phyloP scores from a whole-genome alignment of 1,140 invertebrate genomes.

The Drosophila pachea region DNA sequence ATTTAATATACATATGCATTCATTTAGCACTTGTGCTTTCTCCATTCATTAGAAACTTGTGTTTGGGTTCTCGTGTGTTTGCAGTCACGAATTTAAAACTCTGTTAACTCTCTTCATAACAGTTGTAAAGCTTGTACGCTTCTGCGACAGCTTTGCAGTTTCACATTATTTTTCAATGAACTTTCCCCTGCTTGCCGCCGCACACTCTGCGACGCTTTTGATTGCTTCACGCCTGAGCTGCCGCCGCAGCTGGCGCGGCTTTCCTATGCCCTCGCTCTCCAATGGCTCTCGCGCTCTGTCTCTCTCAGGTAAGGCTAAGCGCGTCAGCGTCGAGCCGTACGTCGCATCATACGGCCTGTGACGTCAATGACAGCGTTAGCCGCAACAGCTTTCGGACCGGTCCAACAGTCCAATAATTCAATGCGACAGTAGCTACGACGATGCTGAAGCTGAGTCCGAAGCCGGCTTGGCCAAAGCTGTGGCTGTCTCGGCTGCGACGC shows the following conservation, averaged over 20 bases:
- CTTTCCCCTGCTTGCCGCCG: constrained; percentile 1
- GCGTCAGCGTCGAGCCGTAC: constrained; percentile 32
- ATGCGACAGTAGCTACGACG: constrained; percentile 26
- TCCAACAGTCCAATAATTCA: constrained; percentile 54
- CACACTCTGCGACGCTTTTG: neutral
- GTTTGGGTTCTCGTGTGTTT: neutral
- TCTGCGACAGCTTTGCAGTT: constrained; percentile 6
- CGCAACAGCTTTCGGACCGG: constrained; percentile 57
- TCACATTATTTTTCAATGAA: constrained; percentile 11
- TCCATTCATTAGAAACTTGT: constrained; percentile 6
- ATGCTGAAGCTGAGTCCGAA: constrained; percentile 9
- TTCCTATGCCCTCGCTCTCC: constrained; percentile 1
- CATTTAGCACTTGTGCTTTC: neutral
- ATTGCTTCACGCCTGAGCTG: constrained; percentile 26
- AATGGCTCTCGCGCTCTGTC: neutral
- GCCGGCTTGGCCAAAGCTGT: constrained; percentile 26
- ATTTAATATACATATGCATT: neutral
- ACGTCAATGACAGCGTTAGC: constrained; percentile 55
- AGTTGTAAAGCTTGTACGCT: constrained; percentile 4
- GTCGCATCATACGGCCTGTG: constrained; percentile 51
- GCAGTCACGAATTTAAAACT: neutral
- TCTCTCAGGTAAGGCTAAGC: constrained; percentile 17
- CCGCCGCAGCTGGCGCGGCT: constrained; percentile 1
- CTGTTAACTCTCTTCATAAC: neutral
- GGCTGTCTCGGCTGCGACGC: neutral